These are phyloP conservation scores for Nymphalis polychloros DNA, from an alignment of 2,888 invertebrate species.

Conservation along the genomic window DNA sequence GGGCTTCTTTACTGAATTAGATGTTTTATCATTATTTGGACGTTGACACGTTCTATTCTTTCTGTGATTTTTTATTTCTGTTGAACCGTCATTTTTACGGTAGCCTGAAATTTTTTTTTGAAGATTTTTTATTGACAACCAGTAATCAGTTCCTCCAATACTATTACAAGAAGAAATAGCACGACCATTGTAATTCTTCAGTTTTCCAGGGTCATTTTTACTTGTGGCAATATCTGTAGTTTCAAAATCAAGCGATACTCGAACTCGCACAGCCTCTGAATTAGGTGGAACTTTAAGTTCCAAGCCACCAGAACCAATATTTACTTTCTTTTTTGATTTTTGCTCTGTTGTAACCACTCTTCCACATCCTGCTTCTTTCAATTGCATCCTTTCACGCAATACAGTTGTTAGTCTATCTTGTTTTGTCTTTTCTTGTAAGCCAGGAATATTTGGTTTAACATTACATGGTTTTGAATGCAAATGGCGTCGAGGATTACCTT, in stretches of 20 bases:
- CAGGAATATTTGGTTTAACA: background rate
- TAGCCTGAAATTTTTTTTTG: constrained; percentile 27
- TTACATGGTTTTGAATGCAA: constrained; percentile 4
- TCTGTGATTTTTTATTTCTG: background rate
- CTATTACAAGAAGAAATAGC: background rate
- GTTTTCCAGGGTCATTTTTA: background rate
- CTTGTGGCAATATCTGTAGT: background rate
- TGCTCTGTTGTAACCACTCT: constrained; percentile 40
- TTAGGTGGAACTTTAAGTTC: constrained; percentile 46
- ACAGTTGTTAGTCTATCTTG: constrained; percentile 28
- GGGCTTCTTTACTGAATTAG: background rate
- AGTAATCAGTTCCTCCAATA: constrained; percentile 12
- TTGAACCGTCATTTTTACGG: constrained; percentile 7
- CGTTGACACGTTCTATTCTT: background rate
- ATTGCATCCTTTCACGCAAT: constrained; percentile 34
- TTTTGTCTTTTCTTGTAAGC: background rate
- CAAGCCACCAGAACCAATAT: constrained; percentile 34
- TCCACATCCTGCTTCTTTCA: constrained; percentile 49
- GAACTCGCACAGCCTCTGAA: constrained; percentile 37
- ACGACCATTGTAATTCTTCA: background rate
- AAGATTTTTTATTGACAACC: constrained; percentile 32
- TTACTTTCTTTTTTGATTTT: constrained; percentile 20
- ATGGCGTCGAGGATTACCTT: constrained; percentile 6
- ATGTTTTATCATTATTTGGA: background rate
- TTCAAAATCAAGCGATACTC: constrained; percentile 34